These are phyloP conservation scores for Neodiprion pinetum DNA, from an alignment of 1,140 invertebrate genomes.

Conservation along the genomic window DNA sequence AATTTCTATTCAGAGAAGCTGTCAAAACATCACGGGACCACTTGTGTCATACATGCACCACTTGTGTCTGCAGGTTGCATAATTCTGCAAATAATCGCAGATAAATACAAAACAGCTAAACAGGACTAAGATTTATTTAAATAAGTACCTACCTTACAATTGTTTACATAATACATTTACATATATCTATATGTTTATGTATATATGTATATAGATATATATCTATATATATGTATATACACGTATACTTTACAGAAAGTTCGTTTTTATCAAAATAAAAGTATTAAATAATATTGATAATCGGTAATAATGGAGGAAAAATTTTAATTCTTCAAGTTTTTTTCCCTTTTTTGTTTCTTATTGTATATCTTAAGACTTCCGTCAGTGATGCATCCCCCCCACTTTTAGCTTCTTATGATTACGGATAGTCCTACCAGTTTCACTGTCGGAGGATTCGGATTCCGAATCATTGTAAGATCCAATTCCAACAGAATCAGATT, in stretches of 20 bases:
- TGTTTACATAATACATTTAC: slow-evolving; percentile 31
- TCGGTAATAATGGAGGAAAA: slow-evolving; percentile 26
- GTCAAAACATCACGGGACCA: too few species aligned
- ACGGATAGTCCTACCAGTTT: slow-evolving; percentile 55
- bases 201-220: slow-evolving; percentile 11
- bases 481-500: slow-evolving; percentile 54
- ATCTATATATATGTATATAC: slow-evolving; percentile 11
- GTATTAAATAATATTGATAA: slow-evolving; percentile 22
- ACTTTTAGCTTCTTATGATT: slow-evolving; percentile 62
- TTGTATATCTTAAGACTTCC: slow-evolving; percentile 7
- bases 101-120: not conserved
- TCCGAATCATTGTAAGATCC: slow-evolving; percentile 60
- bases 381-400: slow-evolving; percentile 52
- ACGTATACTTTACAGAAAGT: too few species aligned
- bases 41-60: too few species aligned
- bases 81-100: slow-evolving; percentile 15
- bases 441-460: slow-evolving; percentile 65
- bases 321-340: slow-evolving; percentile 12
- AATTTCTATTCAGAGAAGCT: too few species aligned
- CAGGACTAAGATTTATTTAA: slow-evolving; percentile 32
- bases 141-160: slow-evolving; percentile 39
- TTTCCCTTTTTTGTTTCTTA: slow-evolving; percentile 5
- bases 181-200: not conserved
- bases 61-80: too few species aligned
- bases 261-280: slow-evolving; percentile 36